A percentile compares a stretch with the other conserved stretches of the same genome.
Evolutionary conservation across 2,888 invertebrate species (phyloP).

Genomic region (Leucophenga montana): DNA sequence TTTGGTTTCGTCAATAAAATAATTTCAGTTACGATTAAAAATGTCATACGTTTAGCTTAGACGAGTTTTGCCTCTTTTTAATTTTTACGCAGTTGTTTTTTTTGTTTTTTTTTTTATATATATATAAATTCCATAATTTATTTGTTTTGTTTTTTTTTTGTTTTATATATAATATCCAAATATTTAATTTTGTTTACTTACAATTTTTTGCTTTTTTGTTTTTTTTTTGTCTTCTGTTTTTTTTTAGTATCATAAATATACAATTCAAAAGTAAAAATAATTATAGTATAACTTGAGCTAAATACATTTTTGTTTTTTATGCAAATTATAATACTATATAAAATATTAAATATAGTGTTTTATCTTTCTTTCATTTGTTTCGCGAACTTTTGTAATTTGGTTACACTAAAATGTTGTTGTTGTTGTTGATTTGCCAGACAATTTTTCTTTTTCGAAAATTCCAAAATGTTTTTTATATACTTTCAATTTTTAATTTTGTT

Average conservation of each 20-base stretch:
- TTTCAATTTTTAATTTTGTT: constrained; percentile 24
- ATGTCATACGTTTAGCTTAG: constrained; percentile 71
- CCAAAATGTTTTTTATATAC: constrained; percentile 56
- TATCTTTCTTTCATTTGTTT: constrained; percentile 34
- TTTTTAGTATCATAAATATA: constrained; percentile 33
- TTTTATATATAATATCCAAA: constrained; percentile 66
- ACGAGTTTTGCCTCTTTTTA: constrained; percentile 37
- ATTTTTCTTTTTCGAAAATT: constrained; percentile 54
- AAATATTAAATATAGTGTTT: constrained; percentile 43
- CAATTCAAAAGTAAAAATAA: constrained; percentile 30
- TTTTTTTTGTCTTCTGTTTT: constrained; percentile 19
- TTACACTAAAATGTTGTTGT: constrained; percentile 28
- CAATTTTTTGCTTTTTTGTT: constrained; percentile 32
- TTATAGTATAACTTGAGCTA: constrained; percentile 37
- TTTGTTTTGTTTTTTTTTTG: constrained; percentile 58
- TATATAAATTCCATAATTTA: constrained; percentile 51
- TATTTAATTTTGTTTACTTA: constrained; percentile 60
- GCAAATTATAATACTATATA: constrained; percentile 38
- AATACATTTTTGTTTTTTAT: constrained; percentile 46
- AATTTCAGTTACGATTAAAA: constrained; percentile 70
- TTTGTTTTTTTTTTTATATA: constrained; percentile 54
- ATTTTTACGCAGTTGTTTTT: constrained; percentile 47
- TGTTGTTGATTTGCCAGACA: constrained; percentile 50
- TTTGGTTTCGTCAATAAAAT: constrained; percentile 59
- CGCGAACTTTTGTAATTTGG: constrained; percentile 47